Percentiles rank a stretch among this genome's conserved stretches.
These are phyloP conservation scores for Leptoclinus maculatus DNA, from an alignment of 2,797 vertebrate genomes.

Conservation along the genomic window DNA sequence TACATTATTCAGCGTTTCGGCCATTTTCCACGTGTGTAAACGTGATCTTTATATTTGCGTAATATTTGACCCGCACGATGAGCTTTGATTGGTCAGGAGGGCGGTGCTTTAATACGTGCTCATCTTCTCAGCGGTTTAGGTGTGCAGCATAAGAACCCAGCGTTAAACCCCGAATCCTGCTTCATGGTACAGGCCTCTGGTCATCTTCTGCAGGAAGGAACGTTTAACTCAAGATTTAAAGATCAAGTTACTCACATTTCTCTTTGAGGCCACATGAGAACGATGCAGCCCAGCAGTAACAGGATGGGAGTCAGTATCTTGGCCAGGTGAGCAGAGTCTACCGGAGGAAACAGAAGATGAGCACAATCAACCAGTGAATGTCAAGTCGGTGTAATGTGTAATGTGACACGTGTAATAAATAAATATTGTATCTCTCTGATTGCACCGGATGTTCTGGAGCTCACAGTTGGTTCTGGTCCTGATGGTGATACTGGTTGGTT, in stretches of 20 bases:
- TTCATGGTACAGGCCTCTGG: no score
- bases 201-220: background rate
- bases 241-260: constrained; percentile 58
- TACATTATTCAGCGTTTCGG: no score
- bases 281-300: constrained; percentile 52
- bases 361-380: background rate
- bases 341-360: background rate
- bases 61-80: no score
- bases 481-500: constrained; percentile 36
- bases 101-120: no score
- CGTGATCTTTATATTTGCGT: no score
- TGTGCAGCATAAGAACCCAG: background rate
- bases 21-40: no score
- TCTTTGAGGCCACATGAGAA: constrained; percentile 64
- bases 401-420: background rate
- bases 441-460: constrained; percentile 1
- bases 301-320: constrained; percentile 60
- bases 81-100: no score
- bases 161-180: no score
- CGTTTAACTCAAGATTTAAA: background rate
- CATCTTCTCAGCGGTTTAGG: no score
- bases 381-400: background rate
- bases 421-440: background rate
- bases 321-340: constrained; percentile 47
- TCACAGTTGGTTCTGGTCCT: constrained; percentile 66